phyloP scores from a whole-genome alignment of 2,888 invertebrate genomes.

The Phytoseiulus persimilis region DNA sequence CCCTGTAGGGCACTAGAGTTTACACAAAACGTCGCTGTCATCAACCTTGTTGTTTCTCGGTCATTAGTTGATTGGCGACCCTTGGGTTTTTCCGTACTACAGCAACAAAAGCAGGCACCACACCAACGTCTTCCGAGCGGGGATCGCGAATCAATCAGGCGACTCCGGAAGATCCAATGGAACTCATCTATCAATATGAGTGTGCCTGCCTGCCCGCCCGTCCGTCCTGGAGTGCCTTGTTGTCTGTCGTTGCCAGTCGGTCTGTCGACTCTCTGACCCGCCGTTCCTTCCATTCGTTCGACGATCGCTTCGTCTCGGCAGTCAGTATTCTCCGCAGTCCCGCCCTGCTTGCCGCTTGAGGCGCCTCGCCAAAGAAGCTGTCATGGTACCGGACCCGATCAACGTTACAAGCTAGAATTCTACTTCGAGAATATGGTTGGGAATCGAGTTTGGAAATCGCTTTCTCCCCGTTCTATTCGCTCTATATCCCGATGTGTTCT shows the following conservation, averaged over 20 bases:
- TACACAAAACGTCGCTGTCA: neutral
- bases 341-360: neutral
- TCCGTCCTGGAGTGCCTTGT: too few species aligned
- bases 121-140: neutral
- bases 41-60: neutral
- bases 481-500: too few species aligned
- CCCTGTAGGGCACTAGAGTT: neutral
- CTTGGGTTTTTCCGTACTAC: neutral
- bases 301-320: neutral
- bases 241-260: neutral
- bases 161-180: constrained; percentile 5
- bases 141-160: constrained; percentile 5
- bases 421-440: too few species aligned
- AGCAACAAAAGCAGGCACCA: neutral
- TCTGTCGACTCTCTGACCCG: too few species aligned
- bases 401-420: too few species aligned
- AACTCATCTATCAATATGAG: neutral
- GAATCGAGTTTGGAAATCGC: too few species aligned
- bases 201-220: neutral
- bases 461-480: too few species aligned
- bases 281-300: too few species aligned
- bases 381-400: too few species aligned
- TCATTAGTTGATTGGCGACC: neutral
- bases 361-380: neutral
- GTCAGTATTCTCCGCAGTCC: neutral